phyloP scores from a whole-genome alignment of 2,888 invertebrate genomes.

The Gymnosoma rotundatum region DNA sequence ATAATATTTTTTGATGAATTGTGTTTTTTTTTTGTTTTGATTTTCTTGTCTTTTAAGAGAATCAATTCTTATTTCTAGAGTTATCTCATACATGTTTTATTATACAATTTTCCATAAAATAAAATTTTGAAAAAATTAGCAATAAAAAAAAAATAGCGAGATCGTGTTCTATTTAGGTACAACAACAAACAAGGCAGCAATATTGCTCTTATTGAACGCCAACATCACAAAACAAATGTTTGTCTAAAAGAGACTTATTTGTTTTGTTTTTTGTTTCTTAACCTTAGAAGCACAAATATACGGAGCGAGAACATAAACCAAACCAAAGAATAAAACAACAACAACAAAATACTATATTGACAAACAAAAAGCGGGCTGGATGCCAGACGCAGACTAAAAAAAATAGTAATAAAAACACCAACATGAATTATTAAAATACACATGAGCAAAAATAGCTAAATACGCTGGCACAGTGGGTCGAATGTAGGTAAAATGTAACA shows the following conservation, averaged over 20 bases:
- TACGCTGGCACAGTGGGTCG: constrained; percentile 30
- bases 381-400: not conserved
- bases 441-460: constrained; percentile 23
- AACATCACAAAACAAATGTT: constrained; percentile 36
- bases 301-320: constrained; percentile 3
- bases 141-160: constrained; percentile 31
- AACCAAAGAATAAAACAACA: constrained; percentile 10
- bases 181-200: not conserved
- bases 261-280: not conserved
- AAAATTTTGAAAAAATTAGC: no score
- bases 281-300: constrained; percentile 20
- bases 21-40: no score
- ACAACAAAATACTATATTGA: constrained; percentile 22
- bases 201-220: constrained; percentile 46
- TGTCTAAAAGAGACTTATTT: constrained; percentile 41
- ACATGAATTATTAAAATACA: constrained; percentile 38
- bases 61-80: no score
- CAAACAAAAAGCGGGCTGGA: constrained; percentile 7
- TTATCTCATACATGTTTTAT: no score
- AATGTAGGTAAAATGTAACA: not conserved
- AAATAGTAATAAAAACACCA: constrained; percentile 46
- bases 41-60: no score
- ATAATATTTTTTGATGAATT: constrained; percentile 1
- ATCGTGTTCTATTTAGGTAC: constrained; percentile 49
- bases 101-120: no score